phyloP scores from a whole-genome alignment of 2,888 invertebrate species.

The Cataglyphis altisquamis region DNA sequence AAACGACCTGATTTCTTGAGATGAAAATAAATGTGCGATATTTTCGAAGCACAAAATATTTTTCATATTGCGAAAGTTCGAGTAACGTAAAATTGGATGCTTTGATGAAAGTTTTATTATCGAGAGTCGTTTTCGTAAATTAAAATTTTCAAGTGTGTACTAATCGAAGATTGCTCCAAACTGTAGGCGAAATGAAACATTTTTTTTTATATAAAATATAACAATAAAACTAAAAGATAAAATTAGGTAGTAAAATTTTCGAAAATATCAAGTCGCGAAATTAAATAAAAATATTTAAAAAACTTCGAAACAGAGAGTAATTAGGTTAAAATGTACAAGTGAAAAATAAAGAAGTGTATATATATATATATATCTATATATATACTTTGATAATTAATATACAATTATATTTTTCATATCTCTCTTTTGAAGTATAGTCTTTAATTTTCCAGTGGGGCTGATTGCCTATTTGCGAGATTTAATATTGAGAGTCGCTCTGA shows the following conservation, averaged over 20 bases:
- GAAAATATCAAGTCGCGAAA: neutral
- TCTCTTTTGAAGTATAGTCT: neutral
- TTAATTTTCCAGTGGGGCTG: constrained; percentile 22
- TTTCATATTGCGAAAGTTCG: constrained; percentile 3
- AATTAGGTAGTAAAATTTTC: neutral
- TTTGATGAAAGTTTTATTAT: constrained; percentile 21
- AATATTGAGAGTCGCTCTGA: constrained; percentile 42
- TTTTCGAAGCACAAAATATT: constrained; percentile 26
- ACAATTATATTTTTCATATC: constrained; percentile 28
- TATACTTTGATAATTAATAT: neutral
- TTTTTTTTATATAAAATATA: neutral
- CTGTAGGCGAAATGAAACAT: neutral
- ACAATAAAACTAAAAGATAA: neutral
- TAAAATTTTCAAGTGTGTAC: constrained; percentile 12
- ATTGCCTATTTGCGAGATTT: constrained; percentile 40
- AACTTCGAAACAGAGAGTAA: neutral
- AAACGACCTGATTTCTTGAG: constrained; percentile 18
- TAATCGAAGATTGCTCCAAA: neutral
- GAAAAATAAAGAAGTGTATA: neutral
- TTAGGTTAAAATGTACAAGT: neutral
- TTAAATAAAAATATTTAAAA: neutral
- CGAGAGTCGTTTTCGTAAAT: neutral
- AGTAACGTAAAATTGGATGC: constrained; percentile 4
- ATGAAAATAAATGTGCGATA: constrained; percentile 20
- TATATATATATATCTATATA: neutral